phyloP scores from a whole-genome alignment of 2,797 vertebrate genomes.

The Ispidina picta region DNA sequence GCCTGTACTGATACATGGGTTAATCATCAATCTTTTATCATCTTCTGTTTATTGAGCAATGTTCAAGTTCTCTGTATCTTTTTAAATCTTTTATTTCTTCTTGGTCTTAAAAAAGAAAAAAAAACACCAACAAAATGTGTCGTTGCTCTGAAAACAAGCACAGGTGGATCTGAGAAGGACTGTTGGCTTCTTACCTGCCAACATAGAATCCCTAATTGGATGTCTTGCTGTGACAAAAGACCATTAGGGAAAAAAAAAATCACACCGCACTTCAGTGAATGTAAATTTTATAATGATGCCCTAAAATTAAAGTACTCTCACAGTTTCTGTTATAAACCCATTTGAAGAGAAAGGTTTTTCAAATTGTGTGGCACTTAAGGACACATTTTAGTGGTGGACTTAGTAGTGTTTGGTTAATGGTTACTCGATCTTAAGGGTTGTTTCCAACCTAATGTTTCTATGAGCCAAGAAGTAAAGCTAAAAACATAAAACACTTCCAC shows the following conservation, averaged over 20 bases:
- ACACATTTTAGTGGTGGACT: background rate
- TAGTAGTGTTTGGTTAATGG: background rate
- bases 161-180: constrained; percentile 17
- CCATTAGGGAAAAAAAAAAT: constrained; percentile 11
- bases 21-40: background rate
- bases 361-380: background rate
- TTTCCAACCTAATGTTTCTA: background rate
- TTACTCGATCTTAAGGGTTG: background rate
- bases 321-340: background rate
- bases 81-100: background rate
- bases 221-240: background rate
- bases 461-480: background rate
- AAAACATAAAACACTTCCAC: background rate
- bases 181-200: constrained; percentile 37
- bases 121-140: background rate
- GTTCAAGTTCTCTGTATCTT: background rate
- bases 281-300: background rate
- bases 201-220: constrained; percentile 34
- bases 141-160: background rate
- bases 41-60: background rate
- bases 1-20: too few relatives aligned
- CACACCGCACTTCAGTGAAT: background rate
- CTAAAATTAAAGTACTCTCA: constrained; percentile 23
- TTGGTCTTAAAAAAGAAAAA: background rate
- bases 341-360: background rate